Evolutionary conservation across 2,113 vertebrate species (phyloP), one percentile per base, ranked within the genome.

Genomic region (Emydocephalus ijimae): DNA sequence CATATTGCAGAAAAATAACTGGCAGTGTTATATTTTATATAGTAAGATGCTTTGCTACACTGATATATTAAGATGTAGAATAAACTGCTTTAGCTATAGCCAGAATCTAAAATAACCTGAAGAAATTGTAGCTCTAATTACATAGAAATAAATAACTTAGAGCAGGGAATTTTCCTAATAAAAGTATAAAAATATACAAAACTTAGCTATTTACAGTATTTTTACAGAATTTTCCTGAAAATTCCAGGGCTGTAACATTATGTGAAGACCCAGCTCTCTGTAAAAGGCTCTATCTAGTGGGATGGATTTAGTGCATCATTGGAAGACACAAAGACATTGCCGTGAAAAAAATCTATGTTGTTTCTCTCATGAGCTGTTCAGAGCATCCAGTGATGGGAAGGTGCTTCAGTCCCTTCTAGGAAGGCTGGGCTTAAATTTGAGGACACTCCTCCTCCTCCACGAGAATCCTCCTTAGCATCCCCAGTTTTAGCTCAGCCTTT

Each of bases 1-100:
- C 91, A 96, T 85, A 92, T 93, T 91, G 0, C 50, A 87, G 92
- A 85, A 94, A 96, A 95, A 90, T 94, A 92, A 95, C 96, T 95
- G 95, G 91, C 85, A 95, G 95, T 94, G 93, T 96, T 95, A 97
- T 95, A 95, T 96, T 98, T 97, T 98, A 96, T 98, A 97, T 98
- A 98, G 98, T 97, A 94, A 98, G 98, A 98, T 96, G 97, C 97
- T 98, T 97, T 98, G 98, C 98, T 98, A 97, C 97, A 98, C 98
- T 97, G 97, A 98, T 98, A 97, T 98, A 98, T 98, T 98, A 97
- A 50, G 48, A 50, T 50, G 48, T 98, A 98, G 98, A 99, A 98
- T 99, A 99, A 98, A 98, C 98, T 98, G 98, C 98, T 99, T 99
- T 98, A 99, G 98, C 98, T 97, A 96, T 97, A 98, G 98, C 98